phyloP scores from a whole-genome alignment of 1,140 invertebrate genomes.

The Tetraneura akinire region DNA sequence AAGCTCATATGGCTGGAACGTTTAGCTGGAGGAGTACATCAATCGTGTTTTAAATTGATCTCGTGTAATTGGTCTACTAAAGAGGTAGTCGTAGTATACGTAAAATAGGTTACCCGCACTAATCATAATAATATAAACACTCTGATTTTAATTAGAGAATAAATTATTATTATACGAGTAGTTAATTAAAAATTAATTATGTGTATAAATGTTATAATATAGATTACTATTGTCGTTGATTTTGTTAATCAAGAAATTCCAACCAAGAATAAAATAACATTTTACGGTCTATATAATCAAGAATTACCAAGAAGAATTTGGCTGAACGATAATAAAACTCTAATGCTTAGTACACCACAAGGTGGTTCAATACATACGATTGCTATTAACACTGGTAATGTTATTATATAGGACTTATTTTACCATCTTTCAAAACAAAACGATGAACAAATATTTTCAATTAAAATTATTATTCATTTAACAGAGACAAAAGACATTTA shows the following conservation, averaged over 20 bases:
- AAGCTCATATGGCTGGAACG: conserved; percentile 71
- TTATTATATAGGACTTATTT: no score
- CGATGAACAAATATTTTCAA: conserved; percentile 5
- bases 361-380: conserved; percentile 37
- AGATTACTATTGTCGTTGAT: conserved; percentile 37
- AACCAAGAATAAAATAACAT: conserved; percentile 56
- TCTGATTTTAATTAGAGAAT: not conserved
- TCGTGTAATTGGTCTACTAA: conserved; percentile 59
- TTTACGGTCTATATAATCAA: conserved; percentile 67
- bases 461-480: conserved; percentile 50
- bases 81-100: no score
- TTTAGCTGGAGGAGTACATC: conserved; percentile 65
- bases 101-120: no score
- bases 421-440: conserved; percentile 33
- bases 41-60: conserved; percentile 65
- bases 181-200: no score
- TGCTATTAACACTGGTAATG: conserved; percentile 42
- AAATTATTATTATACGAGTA: not conserved
- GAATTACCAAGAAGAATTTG: conserved; percentile 67
- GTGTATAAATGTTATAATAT: no score
- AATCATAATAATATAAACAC: conserved; percentile 8
- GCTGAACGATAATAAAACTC: conserved; percentile 64
- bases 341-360: conserved; percentile 70
- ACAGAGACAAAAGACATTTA: conserved; percentile 61
- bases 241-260: not conserved